These are phyloP conservation scores for Heliothis subflexa DNA, from an alignment of 1,140 invertebrate genomes.

Conservation along the genomic window DNA sequence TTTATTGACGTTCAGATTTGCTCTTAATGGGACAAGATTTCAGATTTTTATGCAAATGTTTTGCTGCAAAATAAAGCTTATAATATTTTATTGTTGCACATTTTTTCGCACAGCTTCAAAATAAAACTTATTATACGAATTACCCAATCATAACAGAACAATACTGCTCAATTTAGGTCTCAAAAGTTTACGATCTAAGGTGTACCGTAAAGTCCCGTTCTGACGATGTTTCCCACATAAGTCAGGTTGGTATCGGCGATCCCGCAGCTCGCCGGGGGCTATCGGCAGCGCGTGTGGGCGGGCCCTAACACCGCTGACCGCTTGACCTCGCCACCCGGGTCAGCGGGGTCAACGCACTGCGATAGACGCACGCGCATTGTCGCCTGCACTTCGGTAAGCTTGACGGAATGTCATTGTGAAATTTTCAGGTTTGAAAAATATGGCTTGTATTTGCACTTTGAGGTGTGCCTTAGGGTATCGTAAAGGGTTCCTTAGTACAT, in stretches of 20 bases:
- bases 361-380: constrained; percentile 56
- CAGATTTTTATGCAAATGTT: background rate
- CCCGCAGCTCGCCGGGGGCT: constrained; percentile 47
- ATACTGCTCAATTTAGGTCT: constrained; percentile 22
- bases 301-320: constrained; percentile 66
- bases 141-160: constrained; percentile 9
- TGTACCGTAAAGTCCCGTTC: constrained; percentile 46
- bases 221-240: constrained; percentile 36
- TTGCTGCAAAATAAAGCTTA: too few species aligned
- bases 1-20: background rate
- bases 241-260: constrained; percentile 30
- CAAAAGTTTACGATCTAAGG: constrained; percentile 32
- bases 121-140: constrained; percentile 18
- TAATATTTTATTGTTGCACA: too few species aligned
- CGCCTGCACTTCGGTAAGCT: constrained; percentile 55
- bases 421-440: constrained; percentile 46
- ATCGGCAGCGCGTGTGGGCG: constrained; percentile 58
- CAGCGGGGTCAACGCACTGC: constrained; percentile 71
- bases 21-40: background rate
- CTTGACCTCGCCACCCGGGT: constrained; percentile 71
- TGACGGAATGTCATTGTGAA: constrained; percentile 53
- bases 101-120: background rate
- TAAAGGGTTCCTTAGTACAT: background rate
- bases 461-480: background rate
- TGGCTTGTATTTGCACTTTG: background rate